Evolutionary conservation across 2,888 invertebrate genomes (phyloP).

Genomic region (Acronicta psi): DNA sequence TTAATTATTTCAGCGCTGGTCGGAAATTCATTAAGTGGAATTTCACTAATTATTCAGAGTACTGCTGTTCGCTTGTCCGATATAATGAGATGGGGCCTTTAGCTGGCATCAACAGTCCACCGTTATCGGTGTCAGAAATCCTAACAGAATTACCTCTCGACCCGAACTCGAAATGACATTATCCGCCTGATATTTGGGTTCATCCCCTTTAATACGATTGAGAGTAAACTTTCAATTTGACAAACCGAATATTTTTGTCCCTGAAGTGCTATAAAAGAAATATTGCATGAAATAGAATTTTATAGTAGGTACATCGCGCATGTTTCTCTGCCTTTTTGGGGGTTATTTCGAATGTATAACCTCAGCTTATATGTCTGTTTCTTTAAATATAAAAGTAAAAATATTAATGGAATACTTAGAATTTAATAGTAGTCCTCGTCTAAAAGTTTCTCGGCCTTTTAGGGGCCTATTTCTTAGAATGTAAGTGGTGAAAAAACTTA

Average conservation of each 20-base stretch:
- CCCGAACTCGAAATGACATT: conserved; percentile 49
- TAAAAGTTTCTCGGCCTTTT: not conserved
- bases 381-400: conserved; percentile 17
- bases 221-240: conserved; percentile 37
- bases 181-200: conserved; percentile 40
- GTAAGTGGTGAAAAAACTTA: no score
- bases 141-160: conserved; percentile 38
- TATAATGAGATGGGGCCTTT: conserved; percentile 44
- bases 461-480: not conserved
- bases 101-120: conserved; percentile 20
- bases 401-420: no score
- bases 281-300: conserved; percentile 44
- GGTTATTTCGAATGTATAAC: conserved; percentile 17
- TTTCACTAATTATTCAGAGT: conserved; percentile 61
- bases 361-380: not conserved
- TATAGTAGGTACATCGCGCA: conserved; percentile 34
- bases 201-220: conserved; percentile 25
- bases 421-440: no score
- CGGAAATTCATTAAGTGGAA: conserved; percentile 59
- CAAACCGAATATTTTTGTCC: conserved; percentile 44
- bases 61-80: conserved; percentile 41
- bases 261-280: conserved; percentile 26
- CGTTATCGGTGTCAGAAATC: conserved; percentile 45
- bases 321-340: conserved; percentile 12
- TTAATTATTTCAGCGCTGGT: conserved; percentile 58